phyloP scores from a whole-genome alignment of 2,113 vertebrate species.

The Neolamprologus ventralis region DNA sequence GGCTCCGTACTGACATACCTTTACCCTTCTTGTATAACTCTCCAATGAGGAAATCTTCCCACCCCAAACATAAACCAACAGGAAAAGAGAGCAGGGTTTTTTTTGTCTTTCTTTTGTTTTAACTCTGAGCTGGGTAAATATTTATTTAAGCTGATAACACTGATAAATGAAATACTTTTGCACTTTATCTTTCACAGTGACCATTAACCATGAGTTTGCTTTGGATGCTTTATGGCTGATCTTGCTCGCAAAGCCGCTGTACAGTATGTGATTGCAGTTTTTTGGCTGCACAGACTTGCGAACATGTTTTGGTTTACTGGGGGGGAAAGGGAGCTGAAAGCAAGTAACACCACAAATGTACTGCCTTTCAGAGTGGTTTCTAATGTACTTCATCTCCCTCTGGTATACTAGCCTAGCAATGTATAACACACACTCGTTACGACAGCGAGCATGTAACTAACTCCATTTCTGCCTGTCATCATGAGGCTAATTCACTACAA shows the following conservation, averaged over 20 bases:
- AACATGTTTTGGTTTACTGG: background rate
- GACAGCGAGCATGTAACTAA: slow-evolving; percentile 58
- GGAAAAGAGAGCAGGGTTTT: fast-evolving
- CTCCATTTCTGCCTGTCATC: slow-evolving; percentile 68
- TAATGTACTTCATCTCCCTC: slow-evolving; percentile 54
- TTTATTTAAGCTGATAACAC: background rate
- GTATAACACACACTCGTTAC: slow-evolving; percentile 57
- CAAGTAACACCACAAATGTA: slow-evolving; percentile 57
- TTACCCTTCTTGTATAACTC: background rate
- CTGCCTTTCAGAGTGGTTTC: slow-evolving; percentile 45
- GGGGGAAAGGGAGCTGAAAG: slow-evolving; percentile 5
- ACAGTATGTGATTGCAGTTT: background rate
- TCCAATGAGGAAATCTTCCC: background rate
- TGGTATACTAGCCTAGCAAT: slow-evolving; percentile 56
- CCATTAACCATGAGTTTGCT: background rate
- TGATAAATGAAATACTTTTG: background rate
- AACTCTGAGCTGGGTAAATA: background rate
- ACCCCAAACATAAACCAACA: background rate
- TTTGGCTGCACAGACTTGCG: background rate
- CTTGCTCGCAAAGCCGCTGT: background rate
- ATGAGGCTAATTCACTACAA: slow-evolving; percentile 68
- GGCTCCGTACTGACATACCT: background rate
- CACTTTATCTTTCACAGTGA: background rate
- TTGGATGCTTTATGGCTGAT: background rate
- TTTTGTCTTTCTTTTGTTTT: background rate